These are phyloP conservation scores for Toxotes lorentzi DNA, from an alignment of 2,797 vertebrate species.

Conservation along the genomic window DNA sequence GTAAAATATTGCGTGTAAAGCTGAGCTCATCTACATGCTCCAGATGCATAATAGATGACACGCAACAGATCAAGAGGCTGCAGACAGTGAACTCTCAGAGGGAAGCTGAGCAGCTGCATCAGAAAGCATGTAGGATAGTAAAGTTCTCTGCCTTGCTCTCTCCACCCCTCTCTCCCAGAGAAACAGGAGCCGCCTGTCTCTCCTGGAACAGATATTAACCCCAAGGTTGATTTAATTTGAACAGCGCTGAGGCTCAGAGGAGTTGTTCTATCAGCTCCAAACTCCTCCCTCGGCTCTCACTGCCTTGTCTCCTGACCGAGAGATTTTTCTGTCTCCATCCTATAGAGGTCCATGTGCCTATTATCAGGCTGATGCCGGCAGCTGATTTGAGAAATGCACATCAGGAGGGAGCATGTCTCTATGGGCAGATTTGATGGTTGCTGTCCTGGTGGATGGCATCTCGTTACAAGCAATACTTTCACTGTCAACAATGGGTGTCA, in stretches of 20 bases:
- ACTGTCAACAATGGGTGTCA: constrained; percentile 28
- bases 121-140: background rate
- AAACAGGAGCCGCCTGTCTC: constrained; percentile 19
- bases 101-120: constrained; percentile 24
- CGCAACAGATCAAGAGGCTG: constrained; percentile 12
- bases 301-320: constrained; percentile 14
- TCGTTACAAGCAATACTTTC: constrained; percentile 50
- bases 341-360: constrained; percentile 51
- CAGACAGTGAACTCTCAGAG: constrained; percentile 12
- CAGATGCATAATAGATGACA: constrained; percentile 36
- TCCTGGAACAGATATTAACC: constrained; percentile 43
- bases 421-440: constrained; percentile 41
- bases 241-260: constrained; percentile 56
- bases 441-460: constrained; percentile 45
- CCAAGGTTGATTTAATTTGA: constrained; percentile 74
- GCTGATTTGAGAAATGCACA: constrained; percentile 60
- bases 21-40: constrained; percentile 29
- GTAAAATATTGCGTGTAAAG: constrained; percentile 2
- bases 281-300: constrained; percentile 55
- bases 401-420: constrained; percentile 30
- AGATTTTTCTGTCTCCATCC: constrained; percentile 31
- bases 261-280: constrained; percentile 61
- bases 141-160: background rate
- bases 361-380: constrained; percentile 58
- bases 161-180: background rate